A percentile compares a stretch with the other conserved stretches of the same genome.
These are phyloP conservation scores for Otus scops DNA, from an alignment of 2,797 vertebrate genomes.

Conservation along the genomic window DNA sequence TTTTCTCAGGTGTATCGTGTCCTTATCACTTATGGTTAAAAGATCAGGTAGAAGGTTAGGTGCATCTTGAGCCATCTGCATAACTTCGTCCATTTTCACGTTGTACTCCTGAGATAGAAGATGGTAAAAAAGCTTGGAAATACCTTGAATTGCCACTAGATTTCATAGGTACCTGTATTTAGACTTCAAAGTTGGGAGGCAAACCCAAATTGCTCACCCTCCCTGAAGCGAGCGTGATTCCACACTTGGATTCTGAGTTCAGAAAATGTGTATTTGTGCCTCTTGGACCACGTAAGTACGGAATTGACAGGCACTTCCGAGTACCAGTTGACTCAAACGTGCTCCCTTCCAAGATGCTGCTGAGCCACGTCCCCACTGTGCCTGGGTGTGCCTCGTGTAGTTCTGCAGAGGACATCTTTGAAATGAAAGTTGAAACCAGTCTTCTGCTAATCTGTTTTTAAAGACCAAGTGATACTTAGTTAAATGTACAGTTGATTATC, in stretches of 20 bases:
- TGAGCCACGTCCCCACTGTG: fast-evolving
- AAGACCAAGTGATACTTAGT: not conserved
- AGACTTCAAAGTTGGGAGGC: not conserved
- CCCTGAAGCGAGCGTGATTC: not conserved
- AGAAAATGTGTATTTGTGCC: not conserved
- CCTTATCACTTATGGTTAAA: not conserved
- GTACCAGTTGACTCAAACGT: not conserved
- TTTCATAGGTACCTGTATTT: not conserved
- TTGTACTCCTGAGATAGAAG: not conserved
- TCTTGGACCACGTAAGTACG: not conserved
- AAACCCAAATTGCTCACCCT: not conserved
- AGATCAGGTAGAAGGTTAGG: not conserved
- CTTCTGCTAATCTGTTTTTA: not conserved
- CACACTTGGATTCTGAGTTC: not conserved
- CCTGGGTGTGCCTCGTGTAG: fast-evolving
- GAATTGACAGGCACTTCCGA: not conserved
- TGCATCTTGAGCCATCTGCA: not conserved
- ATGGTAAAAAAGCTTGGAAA: not conserved
- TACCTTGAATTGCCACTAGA: not conserved
- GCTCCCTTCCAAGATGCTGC: fast-evolving
- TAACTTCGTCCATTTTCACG: not conserved
- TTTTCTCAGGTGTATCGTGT: not conserved
- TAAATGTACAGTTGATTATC: not conserved
- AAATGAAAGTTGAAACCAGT: not conserved
- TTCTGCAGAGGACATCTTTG: not conserved